These are phyloP conservation scores for Mionectes macconnelli DNA, from an alignment of 2,113 vertebrate species.

Conservation along the genomic window DNA sequence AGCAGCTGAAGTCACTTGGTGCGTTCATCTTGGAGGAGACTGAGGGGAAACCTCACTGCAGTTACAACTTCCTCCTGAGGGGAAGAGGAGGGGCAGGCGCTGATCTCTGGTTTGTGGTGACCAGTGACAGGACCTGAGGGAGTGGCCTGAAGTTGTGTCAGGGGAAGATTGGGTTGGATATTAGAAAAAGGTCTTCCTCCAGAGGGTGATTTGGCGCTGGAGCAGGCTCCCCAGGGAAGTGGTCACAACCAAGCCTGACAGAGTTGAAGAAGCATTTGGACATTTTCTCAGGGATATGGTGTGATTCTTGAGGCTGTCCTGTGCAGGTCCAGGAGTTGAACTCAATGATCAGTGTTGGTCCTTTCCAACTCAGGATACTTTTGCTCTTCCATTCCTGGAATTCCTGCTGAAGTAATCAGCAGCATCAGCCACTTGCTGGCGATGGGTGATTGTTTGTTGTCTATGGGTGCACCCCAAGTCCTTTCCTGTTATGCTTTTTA, in stretches of 20 bases:
- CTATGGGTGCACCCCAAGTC: background rate
- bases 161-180: no score
- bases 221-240: background rate
- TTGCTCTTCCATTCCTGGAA: background rate
- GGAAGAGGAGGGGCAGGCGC: background rate
- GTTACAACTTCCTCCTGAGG: rapidly evolving
- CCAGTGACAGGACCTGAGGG: background rate
- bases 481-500: background rate
- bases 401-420: background rate
- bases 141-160: background rate
- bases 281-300: background rate
- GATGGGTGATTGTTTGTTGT: background rate
- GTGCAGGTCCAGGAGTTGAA: background rate
- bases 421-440: background rate
- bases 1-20: background rate
- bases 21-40: background rate
- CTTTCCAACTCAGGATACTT: background rate
- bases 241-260: background rate
- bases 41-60: background rate
- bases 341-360: background rate
- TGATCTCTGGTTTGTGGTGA: background rate
- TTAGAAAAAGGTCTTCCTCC: no score
- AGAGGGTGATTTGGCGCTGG: background rate
- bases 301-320: background rate
- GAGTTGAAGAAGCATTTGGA: background rate